Evolutionary conservation across 1,140 invertebrate genomes (phyloP).

Genomic region (Anastatus disparis): DNA sequence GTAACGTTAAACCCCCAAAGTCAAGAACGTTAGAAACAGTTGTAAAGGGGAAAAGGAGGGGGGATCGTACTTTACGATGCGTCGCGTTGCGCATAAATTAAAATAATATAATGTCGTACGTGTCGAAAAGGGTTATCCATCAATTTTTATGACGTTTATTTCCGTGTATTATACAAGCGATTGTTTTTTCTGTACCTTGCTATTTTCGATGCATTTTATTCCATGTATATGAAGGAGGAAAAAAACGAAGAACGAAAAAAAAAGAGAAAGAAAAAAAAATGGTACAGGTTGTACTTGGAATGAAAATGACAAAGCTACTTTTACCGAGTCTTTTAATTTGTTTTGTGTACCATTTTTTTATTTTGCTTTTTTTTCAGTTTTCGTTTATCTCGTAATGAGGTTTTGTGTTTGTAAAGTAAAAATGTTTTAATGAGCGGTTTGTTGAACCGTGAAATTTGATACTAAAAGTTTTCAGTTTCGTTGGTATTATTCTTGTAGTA

Average conservation of each 20-base stretch:
- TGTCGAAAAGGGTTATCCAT: slow-evolving; percentile 1
- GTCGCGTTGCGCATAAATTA: not conserved
- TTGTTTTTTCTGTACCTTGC: too few species aligned
- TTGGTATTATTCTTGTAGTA: too few species aligned
- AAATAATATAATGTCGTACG: not conserved
- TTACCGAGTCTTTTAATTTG: too few species aligned
- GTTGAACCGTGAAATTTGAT: slow-evolving; percentile 3
- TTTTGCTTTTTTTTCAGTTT: slow-evolving; percentile 4
- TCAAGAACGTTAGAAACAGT: not conserved
- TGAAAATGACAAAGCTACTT: too few species aligned
- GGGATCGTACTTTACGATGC: too few species aligned
- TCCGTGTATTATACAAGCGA: too few species aligned
- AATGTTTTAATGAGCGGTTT: slow-evolving; percentile 1
- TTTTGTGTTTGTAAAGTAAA: not conserved
- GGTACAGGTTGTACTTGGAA: not conserved
- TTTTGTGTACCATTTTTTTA: not conserved
- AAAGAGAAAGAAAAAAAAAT: not conserved
- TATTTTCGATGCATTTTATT: too few species aligned
- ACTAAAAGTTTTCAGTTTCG: too few species aligned
- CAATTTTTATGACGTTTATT: slow-evolving; percentile 3
- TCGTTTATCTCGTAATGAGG: not conserved
- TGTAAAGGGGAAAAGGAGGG: too few species aligned
- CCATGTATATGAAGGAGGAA: too few species aligned
- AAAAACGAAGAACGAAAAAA: not conserved
- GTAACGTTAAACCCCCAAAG: too few species aligned